These are phyloP conservation scores for Acomys russatus DNA, from an alignment of 2,797 vertebrate species.

Conservation along the genomic window DNA sequence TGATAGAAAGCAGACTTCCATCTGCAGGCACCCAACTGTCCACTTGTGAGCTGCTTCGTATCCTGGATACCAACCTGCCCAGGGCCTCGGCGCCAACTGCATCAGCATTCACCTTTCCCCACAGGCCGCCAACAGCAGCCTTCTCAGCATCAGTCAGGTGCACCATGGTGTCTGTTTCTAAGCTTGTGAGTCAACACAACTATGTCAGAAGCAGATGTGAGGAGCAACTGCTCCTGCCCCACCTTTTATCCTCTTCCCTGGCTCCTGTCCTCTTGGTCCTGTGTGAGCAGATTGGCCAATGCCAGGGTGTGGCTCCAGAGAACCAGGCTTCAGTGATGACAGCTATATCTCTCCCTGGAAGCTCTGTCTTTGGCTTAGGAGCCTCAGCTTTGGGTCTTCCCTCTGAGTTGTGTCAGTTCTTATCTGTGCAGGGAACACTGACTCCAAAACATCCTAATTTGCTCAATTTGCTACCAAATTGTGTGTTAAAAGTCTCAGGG, in stretches of 20 bases:
- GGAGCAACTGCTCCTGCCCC: accelerated
- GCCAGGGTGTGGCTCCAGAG: slow-evolving; percentile 7
- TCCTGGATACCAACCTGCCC: slow-evolving; percentile 82
- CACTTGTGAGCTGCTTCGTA: slow-evolving; percentile 81
- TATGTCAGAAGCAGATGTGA: slow-evolving; percentile 47
- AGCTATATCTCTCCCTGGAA: not conserved
- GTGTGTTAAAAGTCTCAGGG: no score
- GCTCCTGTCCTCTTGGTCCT: slow-evolving; percentile 24
- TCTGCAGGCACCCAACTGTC: slow-evolving; percentile 76
- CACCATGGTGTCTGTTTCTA: slow-evolving; percentile 88
- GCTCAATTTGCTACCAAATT: no score
- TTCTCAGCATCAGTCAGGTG: slow-evolving; percentile 88
- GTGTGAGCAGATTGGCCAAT: slow-evolving; percentile 13
- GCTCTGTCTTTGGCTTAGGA: not conserved
- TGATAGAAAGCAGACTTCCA: slow-evolving; percentile 6
- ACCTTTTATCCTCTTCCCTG: slow-evolving; percentile 70
- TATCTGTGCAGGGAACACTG: not conserved
- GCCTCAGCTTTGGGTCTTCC: not conserved
- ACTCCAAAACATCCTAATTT: no score
- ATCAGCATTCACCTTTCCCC: slow-evolving; percentile 90
- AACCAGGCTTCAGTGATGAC: slow-evolving; percentile 4
- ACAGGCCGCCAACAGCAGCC: slow-evolving; percentile 61
- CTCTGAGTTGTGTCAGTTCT: not conserved
- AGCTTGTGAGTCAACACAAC: not conserved
- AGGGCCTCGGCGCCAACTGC: slow-evolving; percentile 81